Conservation (phyloP, 2,113 vertebrate genomes). For the Notarius lentiginosus region DNA sequence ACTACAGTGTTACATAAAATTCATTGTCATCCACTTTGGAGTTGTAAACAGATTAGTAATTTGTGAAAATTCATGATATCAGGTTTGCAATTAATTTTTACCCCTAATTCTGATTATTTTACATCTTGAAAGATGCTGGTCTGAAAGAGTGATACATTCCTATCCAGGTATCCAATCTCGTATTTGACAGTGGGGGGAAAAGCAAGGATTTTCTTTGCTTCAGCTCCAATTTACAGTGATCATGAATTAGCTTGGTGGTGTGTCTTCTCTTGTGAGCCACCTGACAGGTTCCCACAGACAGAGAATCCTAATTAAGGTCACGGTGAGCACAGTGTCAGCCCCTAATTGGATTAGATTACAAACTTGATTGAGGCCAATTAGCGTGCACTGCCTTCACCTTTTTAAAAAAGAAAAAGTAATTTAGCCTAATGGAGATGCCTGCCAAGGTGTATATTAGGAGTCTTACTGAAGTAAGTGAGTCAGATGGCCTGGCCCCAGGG, state of each 20-base stretch:
- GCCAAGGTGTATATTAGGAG: conserved; percentile 53
- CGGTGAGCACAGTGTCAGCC: conserved; percentile 52
- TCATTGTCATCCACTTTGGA: neutral
- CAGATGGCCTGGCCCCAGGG: conserved; percentile 36
- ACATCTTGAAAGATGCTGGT: conserved; percentile 5
- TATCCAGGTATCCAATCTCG: conserved; percentile 20
- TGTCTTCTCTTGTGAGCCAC: conserved; percentile 24
- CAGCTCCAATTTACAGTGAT: conserved; percentile 63
- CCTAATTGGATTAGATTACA: conserved; percentile 66
- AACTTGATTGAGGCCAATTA: conserved; percentile 60
- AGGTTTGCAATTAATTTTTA: neutral
- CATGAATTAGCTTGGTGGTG: conserved; percentile 55
- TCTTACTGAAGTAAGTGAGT: conserved; percentile 50
- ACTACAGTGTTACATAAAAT: neutral
- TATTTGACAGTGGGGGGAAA: conserved; percentile 13
- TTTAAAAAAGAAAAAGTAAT: conserved; percentile 57
- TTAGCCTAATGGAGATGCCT: conserved; percentile 53
- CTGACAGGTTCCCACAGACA: conserved; percentile 65
- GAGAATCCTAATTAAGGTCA: conserved; percentile 63
- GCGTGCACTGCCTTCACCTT: conserved; percentile 54
- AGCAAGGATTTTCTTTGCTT: conserved; percentile 44
- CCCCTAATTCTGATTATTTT: conserved; percentile 2
- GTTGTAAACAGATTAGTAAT: neutral
- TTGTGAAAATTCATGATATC: neutral
- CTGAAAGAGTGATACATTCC: neutral